phyloP scores from a whole-genome alignment of 2,797 vertebrate genomes.

The Tokudaia muenninki region DNA sequence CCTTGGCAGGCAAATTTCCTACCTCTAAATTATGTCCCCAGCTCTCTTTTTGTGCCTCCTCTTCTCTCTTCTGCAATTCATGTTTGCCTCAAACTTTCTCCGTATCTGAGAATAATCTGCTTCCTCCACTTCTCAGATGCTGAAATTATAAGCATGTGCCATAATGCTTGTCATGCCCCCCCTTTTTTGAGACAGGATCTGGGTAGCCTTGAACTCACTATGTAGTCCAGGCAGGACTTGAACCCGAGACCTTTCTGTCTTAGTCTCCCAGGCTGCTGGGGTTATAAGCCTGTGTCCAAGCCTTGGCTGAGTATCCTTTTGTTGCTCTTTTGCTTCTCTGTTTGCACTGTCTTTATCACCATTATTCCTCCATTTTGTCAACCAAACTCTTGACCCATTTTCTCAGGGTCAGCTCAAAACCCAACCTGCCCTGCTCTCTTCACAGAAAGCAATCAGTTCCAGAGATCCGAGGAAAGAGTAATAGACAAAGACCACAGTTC shows the following conservation, averaged over 20 bases:
- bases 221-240: neutral
- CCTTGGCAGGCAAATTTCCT: neutral
- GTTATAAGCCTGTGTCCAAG: neutral
- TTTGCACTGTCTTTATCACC: neutral
- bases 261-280: no score
- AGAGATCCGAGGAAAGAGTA: neutral
- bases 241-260: no score
- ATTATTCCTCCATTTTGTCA: conserved; percentile 33
- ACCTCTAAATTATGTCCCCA: no score
- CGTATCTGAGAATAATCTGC: no score
- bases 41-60: neutral
- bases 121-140: neutral
- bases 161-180: no score
- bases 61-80: neutral
- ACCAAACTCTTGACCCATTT: conserved; percentile 54
- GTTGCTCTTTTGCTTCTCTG: neutral
- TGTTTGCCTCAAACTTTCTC: neutral
- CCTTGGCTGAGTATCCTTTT: neutral
- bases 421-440: conserved; percentile 56
- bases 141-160: no score
- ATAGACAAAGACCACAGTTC: neutral
- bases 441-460: conserved; percentile 77
- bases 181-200: neutral
- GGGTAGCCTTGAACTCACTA: neutral
- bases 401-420: conserved; percentile 55